Evolutionary conservation across 2,888 invertebrate genomes (phyloP).

Genomic region (Hecatera dysodea): DNA sequence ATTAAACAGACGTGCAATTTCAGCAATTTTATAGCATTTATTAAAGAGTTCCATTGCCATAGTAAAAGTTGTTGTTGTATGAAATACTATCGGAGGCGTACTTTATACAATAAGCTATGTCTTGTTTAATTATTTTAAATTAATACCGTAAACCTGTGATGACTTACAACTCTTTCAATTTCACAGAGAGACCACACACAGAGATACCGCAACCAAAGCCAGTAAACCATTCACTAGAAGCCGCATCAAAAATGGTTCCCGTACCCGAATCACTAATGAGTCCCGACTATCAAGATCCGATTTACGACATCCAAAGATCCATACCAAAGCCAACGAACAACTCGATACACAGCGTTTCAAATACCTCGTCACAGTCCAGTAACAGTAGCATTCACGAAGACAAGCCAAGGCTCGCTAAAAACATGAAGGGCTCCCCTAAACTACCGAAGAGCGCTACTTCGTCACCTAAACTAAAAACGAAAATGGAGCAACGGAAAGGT

Average conservation of each 20-base stretch:
- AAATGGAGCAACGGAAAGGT: conserved; percentile 86
- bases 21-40: too few relatives aligned
- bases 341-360: conserved; percentile 72
- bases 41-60: too few relatives aligned
- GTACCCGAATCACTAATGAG: conserved; percentile 97
- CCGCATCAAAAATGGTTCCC: conserved; percentile 96
- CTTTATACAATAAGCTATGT: background rate
- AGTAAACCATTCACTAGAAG: conserved; percentile 92
- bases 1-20: too few relatives aligned
- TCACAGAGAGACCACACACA: conserved; percentile 63
- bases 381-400: conserved; percentile 84
- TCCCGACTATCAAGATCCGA: conserved; percentile 93
- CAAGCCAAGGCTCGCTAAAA: conserved; percentile 75
- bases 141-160: background rate
- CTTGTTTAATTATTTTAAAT: background rate
- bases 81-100: background rate
- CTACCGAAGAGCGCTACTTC: conserved; percentile 87
- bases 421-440: conserved; percentile 84
- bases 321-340: conserved; percentile 79
- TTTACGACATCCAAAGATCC: conserved; percentile 85
- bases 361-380: conserved; percentile 79
- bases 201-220: conserved; percentile 74
- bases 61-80: too few relatives aligned
- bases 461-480: conserved; percentile 85
- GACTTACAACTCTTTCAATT: background rate